Base-by-base conservation (phyloP, 2,888 invertebrate species). In the Caradrina kadenii region DNA sequence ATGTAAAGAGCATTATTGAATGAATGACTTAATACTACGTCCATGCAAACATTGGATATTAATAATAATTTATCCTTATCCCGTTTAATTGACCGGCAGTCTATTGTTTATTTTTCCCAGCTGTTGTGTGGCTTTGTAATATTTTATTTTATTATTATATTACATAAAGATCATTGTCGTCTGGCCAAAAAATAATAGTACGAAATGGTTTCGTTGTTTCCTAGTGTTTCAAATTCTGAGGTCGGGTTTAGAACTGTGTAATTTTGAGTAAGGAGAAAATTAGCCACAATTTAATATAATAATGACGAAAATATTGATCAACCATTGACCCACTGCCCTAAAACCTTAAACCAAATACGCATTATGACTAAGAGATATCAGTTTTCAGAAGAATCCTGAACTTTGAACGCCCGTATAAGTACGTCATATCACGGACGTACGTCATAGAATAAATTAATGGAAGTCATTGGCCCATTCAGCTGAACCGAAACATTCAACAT, bases 401-500 rank as follows among this genome's bases (percentile, higher is more conserved):
- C 80, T 75, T 69, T 75, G 80, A 35, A 26, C 59, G 39, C 4
- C 1, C 17, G 60, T 60, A 48, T 48, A 26, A 26, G 2, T 26
- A 53, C 49, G 61, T 63, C 52, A 69, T 54, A 35, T 21, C 22
- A 49, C 45, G 0, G 11, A 13, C 5, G 4, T n/a, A 72, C 75
- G 79, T 81, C 82, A 81, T 58, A 58, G 15, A 54, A 58, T 31
- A 45, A 35, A 54, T 72, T 15, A 61, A 75, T 58, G 63, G 49
- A 75, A 76, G 68, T 39, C 26, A 62, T 21, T 45, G 48, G 11
- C 10, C 26, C 2, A 17, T 55, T 45, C 10, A n/a, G 13, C 1
- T 60, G 19, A 1, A 55, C 8, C 17, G 0, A 64, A 80, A 64
- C 21, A 56, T 73, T 72, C 67, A 71, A 59, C 26, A 39, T 39